phyloP scores from a whole-genome alignment of 2,888 invertebrate genomes.

The Harpalus rubripes region DNA sequence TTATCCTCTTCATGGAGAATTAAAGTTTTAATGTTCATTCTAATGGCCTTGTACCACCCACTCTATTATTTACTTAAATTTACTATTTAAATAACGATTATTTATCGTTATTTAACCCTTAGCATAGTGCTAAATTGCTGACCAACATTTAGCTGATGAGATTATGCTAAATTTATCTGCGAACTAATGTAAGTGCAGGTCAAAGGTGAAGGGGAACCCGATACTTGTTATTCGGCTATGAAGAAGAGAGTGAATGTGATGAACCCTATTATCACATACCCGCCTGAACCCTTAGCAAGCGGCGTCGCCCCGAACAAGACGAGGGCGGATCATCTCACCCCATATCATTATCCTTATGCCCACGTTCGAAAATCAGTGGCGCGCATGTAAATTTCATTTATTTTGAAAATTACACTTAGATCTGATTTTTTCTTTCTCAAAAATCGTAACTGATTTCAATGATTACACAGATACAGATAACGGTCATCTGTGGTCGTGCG shows the following conservation, averaged over 20 bases:
- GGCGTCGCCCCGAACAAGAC: not conserved
- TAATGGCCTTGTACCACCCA: not conserved
- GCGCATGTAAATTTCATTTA: too few species aligned
- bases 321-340: not conserved
- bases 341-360: not conserved
- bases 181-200: not conserved
- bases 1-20: too few species aligned
- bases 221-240: not conserved
- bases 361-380: not conserved
- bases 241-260: not conserved
- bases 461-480: too few species aligned
- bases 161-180: not conserved
- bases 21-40: too few species aligned
- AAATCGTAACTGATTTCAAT: too few species aligned
- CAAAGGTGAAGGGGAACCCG: not conserved
- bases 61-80: too few species aligned
- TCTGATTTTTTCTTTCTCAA: too few species aligned
- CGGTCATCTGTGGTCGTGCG: too few species aligned
- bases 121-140: not conserved
- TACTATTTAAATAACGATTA: not conserved
- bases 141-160: not conserved
- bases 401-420: too few species aligned
- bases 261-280: conserved; percentile 1
- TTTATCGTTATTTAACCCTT: not conserved
- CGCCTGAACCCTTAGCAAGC: not conserved